Base-by-base conservation (phyloP, 2,888 invertebrate species). In the Caprella mutica region DNA sequence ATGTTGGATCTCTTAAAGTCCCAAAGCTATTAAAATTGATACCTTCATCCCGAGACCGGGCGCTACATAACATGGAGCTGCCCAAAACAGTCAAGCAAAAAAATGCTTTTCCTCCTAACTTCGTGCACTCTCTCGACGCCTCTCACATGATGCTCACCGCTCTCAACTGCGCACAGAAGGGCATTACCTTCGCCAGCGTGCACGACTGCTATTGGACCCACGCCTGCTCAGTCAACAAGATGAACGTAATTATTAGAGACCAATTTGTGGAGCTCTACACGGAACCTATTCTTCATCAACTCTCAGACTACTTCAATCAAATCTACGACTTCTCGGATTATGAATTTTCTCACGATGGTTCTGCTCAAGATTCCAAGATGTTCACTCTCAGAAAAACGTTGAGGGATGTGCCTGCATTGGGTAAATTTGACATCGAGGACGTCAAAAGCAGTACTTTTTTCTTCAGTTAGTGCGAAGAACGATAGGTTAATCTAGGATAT, bases 131-230 rank as follows among this genome's bases (percentile, higher is more conserved):
- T 27, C 77, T 99, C 71, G 98, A 99, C 77, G 93, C 97, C 52
- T 83, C 85, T 69, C 98, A 99, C 76, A 99, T 99, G 98, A 97
- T 98, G 96, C 78, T 99, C 65, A 99, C 98, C 2, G 86, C 94
- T 8, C 77, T 99, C 68, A 78, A 84, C 74, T 89, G 90, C 70
- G 85, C 86, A 73, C 79, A 84, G 29, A 77, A 77, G 5, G 90
- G 85, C 1, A 77, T 96, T 54, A 85, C 89, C 42, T 99, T 92
- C 76, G 88, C 91, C 5, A 94, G 97, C 0, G 94, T 99, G 23
- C 98, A 99, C 74, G 98, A 99, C 75, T 98, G 97, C 72, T 99
- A 84, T 77, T 99, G 98, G 98, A 98, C 98, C 1, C 98, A 99
- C 74, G 84, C 97, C 0, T 79, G 80, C 66, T 81, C 85, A 30